phyloP scores from a whole-genome alignment of 2,888 invertebrate genomes.

The Hydropsyche betteni region DNA sequence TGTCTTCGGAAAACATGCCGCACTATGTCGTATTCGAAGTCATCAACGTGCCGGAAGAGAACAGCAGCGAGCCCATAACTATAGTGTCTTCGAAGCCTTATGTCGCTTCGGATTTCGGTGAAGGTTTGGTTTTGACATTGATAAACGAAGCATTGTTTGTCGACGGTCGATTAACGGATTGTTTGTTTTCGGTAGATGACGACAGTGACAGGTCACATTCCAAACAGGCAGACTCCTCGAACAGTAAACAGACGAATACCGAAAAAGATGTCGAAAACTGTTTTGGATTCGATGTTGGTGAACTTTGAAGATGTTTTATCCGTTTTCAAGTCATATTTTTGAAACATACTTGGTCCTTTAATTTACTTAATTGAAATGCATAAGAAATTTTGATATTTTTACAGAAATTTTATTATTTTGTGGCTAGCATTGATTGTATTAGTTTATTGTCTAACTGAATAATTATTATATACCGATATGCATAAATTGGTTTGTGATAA shows the following conservation, averaged over 20 bases:
- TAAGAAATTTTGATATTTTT: too few relatives aligned
- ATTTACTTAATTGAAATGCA: too few relatives aligned
- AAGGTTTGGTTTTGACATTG: too few relatives aligned
- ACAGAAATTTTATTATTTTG: too few relatives aligned
- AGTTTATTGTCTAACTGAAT: too few relatives aligned
- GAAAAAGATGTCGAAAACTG: conserved; percentile 80
- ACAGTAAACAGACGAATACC: conserved; percentile 52
- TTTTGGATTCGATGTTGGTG: conserved; percentile 82
- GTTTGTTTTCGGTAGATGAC: neutral
- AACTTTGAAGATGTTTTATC: neutral
- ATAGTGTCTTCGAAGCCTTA: conserved; percentile 58
- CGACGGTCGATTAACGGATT: too few relatives aligned
- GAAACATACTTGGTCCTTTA: too few relatives aligned
- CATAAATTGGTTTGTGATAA: too few relatives aligned
- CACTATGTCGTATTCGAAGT: conserved; percentile 92
- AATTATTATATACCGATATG: too few relatives aligned
- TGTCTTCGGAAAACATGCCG: conserved; percentile 71
- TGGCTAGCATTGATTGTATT: too few relatives aligned
- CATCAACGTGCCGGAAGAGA: conserved; percentile 77
- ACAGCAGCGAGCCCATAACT: conserved; percentile 71
- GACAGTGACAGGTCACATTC: conserved; percentile 17
- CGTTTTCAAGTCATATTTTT: too few relatives aligned
- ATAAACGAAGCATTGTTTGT: too few relatives aligned
- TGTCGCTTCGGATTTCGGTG: neutral
- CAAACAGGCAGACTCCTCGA: neutral